Base-by-base conservation (phyloP, 2,797 vertebrate genomes). In the Carapus acus region DNA sequence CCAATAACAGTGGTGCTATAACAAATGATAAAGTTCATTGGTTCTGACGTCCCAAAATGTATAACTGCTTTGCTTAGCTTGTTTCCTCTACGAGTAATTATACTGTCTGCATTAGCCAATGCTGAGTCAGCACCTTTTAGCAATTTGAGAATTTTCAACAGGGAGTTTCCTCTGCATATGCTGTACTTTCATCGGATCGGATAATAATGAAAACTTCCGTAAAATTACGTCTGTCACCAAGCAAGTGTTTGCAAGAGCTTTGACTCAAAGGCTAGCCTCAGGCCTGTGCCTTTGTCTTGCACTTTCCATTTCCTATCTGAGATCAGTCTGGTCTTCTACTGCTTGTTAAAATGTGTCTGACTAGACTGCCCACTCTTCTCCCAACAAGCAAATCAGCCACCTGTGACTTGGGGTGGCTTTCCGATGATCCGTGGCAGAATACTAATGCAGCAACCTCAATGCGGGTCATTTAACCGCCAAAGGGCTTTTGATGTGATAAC, bases 291-390 rank as follows among this genome's bases (percentile, higher is more conserved):
- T 45, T 48, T 45, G 54, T 74, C 67, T 76, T 70, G 51, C 70
- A 61, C 50, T 85, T 83, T 78, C 64, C 58, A 66, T 76, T 82
- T 80, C 74, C 67, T 77, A 56, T 67, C 67, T 59, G 57, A 68
- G 54, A 67, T 57, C 64, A 36, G 11, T 50, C 47, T 43, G 29
- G 43, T 79, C 67, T 61, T 67, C 31, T 79, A 58, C 54, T 54
- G 55, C 49, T 53, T 43, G 47, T 54, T 74, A 75, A 71, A 82
- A 79, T 84, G 77, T 73, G 59, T 61, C 65, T 65, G 71, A 62
- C 65, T 42, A 58, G 46, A 54, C 76, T 77, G 81, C 77, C 49
- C 75, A 81, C 81, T 71, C 54, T 47, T 74, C n/a, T n/a, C n/a
- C 56, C 65, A 53, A 52, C 43, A 46, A 66, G 59, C 67, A 66